Evolutionary conservation across 2,888 invertebrate genomes (phyloP), one percentile per base, ranked within the genome.

Genomic region (Latheticus oryzae): DNA sequence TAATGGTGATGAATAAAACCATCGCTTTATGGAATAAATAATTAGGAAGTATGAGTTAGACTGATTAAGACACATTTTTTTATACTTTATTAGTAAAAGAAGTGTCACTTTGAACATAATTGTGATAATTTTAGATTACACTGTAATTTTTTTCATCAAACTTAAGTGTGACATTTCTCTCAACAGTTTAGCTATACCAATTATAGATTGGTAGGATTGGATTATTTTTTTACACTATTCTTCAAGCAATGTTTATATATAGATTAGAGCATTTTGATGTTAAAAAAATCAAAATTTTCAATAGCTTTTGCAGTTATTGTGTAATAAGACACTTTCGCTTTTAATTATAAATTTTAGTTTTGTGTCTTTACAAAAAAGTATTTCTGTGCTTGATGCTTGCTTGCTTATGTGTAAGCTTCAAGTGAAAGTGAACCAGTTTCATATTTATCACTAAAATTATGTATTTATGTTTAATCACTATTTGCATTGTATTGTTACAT

Each of bases 341-440:
- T 37, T 42, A 24, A 30, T 12, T 2, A 33, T 13, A 16, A 8
- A 12, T 42, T 42, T 13, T 7, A 5, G 11, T 9, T 38, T n/a
- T 11, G 2, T 37, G 5, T 37, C n/a, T n/a, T n/a, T n/a, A n/a
- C 16, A 23, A 43, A 45, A 19, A 42, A 30, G 19, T 30, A 45
- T 45, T 33, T 47, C 13, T 32, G 24, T 42, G 42, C 52, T 30
- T 51, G 38, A 32, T 30, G 51, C 52, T 40, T 52, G 32, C 32
- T 38, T 38, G 51, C 52, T 52, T 33, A 5, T 52, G 52, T 52
- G 42, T 52, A 38, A 52, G 52, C 52, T 52, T 52, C 42, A 40
- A 52, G 52, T 17, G 32, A 17, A 52, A 40, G 9, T 42, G 30
- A 13, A 12, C 16, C 9, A 38, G 28, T 26, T 21, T 52, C 33